These are phyloP conservation scores for Leucoma salicis DNA, from an alignment of 2,888 invertebrate species.

Conservation along the genomic window DNA sequence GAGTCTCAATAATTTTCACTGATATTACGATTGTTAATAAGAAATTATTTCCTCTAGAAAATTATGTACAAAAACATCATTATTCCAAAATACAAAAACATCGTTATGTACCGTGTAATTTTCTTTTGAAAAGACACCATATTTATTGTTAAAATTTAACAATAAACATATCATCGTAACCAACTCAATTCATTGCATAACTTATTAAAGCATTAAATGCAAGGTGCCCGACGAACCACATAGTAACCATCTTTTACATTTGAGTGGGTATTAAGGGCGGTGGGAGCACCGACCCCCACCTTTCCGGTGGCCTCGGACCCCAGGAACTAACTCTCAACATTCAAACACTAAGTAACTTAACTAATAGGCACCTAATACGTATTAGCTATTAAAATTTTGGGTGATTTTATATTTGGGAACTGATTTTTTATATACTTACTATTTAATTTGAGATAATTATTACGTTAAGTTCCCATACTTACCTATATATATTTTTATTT, in stretches of 20 bases:
- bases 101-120: neutral
- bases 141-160: neutral
- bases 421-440: no score
- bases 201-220: neutral
- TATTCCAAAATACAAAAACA: no score
- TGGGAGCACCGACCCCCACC: conserved; percentile 54
- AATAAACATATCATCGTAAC: neutral
- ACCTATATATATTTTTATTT: no score
- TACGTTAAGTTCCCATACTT: no score
- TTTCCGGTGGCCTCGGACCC: conserved; percentile 52
- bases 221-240: conserved; percentile 2
- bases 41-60: no score
- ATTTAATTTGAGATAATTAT: no score
- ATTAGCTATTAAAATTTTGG: no score
- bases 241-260: conserved; percentile 24
- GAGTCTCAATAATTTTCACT: no score
- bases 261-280: conserved; percentile 36
- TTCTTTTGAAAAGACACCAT: neutral
- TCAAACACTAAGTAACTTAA: conserved; percentile 30
- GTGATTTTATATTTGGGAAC: no score
- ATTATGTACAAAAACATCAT: no score
- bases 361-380: no score
- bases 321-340: conserved; percentile 44
- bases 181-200: neutral
- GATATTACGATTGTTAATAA: no score